These are phyloP conservation scores for Muntiacus reevesi DNA, from an alignment of 2,113 vertebrate genomes.

Conservation along the genomic window DNA sequence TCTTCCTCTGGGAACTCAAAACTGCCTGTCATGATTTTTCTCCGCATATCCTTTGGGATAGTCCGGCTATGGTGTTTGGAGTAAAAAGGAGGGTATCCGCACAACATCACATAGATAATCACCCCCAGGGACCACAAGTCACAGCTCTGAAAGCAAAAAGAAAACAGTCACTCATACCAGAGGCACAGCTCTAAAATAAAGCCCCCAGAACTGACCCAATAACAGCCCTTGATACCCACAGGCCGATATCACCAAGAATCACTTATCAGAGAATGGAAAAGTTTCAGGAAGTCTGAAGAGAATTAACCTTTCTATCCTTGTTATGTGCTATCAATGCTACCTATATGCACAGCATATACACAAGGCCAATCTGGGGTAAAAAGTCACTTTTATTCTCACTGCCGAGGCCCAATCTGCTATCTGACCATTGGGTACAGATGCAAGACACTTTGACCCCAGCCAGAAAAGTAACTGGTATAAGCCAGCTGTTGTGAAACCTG, in stretches of 20 bases:
- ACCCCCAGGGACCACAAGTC: conserved; percentile 99
- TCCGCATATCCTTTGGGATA: conserved; percentile 99
- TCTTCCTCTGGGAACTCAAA: conserved; percentile 99
- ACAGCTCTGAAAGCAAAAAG: conserved; percentile 91
- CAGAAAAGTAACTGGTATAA: background rate
- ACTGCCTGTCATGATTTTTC: conserved; percentile 98
- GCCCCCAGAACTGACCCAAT: background rate
- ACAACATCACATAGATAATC: conserved; percentile 99
- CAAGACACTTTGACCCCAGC: background rate
- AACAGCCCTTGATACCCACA: background rate
- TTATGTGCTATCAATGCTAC: background rate
- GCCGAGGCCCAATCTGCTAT: background rate
- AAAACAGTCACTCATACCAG: conserved; percentile 44
- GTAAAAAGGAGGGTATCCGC: conserved; percentile 98
- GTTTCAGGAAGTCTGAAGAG: background rate
- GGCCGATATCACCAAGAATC: background rate
- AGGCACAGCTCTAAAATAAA: background rate
- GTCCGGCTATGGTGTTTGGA: conserved; percentile 98
- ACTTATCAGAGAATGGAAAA: background rate
- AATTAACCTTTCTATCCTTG: background rate
- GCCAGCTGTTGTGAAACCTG: background rate
- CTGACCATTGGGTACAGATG: background rate
- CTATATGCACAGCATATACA: background rate
- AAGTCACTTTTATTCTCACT: background rate
- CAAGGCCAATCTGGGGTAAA: background rate